Percentiles rank a stretch among this genome's conserved stretches.
These are phyloP conservation scores for Pandemis heparana DNA, from an alignment of 2,888 invertebrate genomes.

Conservation along the genomic window DNA sequence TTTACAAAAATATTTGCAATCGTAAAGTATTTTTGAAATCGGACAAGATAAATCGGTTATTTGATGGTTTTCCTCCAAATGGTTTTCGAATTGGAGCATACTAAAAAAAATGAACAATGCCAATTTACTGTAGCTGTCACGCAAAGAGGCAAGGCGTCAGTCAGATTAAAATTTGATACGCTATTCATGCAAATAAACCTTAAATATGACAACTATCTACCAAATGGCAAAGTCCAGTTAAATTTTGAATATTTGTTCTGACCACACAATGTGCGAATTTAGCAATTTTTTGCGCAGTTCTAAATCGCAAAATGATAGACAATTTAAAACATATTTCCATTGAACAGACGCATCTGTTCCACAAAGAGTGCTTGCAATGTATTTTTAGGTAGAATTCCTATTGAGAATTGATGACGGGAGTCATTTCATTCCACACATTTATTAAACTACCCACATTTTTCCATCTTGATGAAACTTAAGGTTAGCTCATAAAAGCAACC, in stretches of 20 bases:
- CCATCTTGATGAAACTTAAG: slow-evolving; percentile 28
- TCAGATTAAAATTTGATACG: not conserved
- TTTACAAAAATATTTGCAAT: too few relatives aligned
- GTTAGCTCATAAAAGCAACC: slow-evolving; percentile 20
- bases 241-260: not conserved
- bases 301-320: slow-evolving; percentile 6
- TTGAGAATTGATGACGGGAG: slow-evolving; percentile 15
- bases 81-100: too few relatives aligned
- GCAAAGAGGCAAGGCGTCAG: not conserved
- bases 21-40: too few relatives aligned
- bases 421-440: slow-evolving; percentile 14
- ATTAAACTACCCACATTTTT: slow-evolving; percentile 26
- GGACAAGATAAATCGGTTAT: too few relatives aligned
- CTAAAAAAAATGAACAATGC: too few relatives aligned
- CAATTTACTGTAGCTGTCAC: not conserved
- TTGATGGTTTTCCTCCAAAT: too few relatives aligned
- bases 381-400: slow-evolving; percentile 9
- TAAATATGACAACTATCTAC: not conserved
- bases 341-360: slow-evolving; percentile 15
- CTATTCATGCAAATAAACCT: not conserved
- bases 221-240: not conserved
- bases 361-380: slow-evolving; percentile 11
- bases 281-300: not conserved
- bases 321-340: not conserved
- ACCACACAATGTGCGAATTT: not conserved